Evolutionary conservation across 2,888 invertebrate species (phyloP).

Genomic region (Mayetiola destructor): DNA sequence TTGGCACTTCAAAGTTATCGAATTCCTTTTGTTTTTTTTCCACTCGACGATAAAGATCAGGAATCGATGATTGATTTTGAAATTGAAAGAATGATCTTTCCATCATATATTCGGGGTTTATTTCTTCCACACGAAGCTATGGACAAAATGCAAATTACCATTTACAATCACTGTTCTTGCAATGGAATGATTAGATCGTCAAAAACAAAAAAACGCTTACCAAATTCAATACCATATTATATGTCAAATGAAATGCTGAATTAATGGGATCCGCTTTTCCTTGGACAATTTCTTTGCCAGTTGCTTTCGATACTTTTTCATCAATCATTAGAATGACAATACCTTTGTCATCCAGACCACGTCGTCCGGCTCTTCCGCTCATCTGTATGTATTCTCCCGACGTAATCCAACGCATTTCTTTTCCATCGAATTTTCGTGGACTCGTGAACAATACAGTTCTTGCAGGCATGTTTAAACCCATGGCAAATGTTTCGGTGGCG

Average conservation of each 20-base stretch:
- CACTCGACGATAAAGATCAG: constrained; percentile 68
- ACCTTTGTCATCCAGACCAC: constrained; percentile 92
- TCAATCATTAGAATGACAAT: constrained; percentile 98
- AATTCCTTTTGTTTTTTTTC: constrained; percentile 50
- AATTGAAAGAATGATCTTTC: constrained; percentile 98
- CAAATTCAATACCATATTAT: constrained; percentile 97
- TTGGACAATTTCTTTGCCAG: constrained; percentile 64
- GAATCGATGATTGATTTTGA: constrained; percentile 93
- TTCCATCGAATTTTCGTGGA: constrained; percentile 93
- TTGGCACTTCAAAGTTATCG: constrained; percentile 47
- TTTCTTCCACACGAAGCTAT: constrained; percentile 95
- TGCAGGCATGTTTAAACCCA: constrained; percentile 99
- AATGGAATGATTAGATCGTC: no score
- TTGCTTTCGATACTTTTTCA: constrained; percentile 74
- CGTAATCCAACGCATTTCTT: constrained; percentile 82
- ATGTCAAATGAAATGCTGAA: constrained; percentile 97
- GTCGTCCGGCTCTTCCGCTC: constrained; percentile 95
- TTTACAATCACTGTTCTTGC: no score
- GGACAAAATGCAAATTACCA: no score
- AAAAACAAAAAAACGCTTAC: no score
- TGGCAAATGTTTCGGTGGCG: constrained; percentile 99
- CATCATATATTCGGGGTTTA: constrained; percentile 98
- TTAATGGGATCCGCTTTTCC: constrained; percentile 94
- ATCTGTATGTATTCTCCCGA: constrained; percentile 99
- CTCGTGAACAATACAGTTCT: constrained; percentile 95